Base-by-base conservation (phyloP, 2,797 vertebrate species). In the Hozukius guyotensis region DNA sequence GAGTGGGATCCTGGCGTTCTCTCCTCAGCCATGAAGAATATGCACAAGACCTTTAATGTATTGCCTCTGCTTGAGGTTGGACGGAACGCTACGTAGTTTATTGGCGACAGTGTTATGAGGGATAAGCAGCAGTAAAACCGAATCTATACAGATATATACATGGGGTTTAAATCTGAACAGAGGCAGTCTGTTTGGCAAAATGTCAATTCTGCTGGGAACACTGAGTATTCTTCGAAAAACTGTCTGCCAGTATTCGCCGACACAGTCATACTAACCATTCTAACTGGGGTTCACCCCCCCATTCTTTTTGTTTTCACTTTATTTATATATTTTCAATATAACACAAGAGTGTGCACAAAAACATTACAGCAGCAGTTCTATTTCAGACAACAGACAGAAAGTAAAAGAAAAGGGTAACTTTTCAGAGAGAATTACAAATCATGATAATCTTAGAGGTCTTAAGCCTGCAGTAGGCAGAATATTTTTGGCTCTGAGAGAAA, bases 11-110 rank as follows among this genome's bases (percentile, higher is more conserved):
- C 56, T 31, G 67, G 14, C 22, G 6, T 64, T 78, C 53, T 80
- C 70, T 68, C 31, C 13, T 75, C 75, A 77, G 24, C 77, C 85
- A 61, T 70, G 38, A 71, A 85, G 46, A 80, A 81, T 82, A 89
- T 82, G 81, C 81, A 86, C 56, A 82, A 81, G n/a, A 85, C 49
- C 62, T 83, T 25, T 84, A 76, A 91, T 89, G 56, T 75, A 80
- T 53, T 36, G 70, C 5, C 16, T 32, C 56, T 81, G 82, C 25
- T 29, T 65, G 63, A 71, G 27, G 83, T 29, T 32, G 72, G 85
- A 82, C 61, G 55, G 63, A 78, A 70, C 34, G 27, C 53, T 49
- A 79, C 14, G 63, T 62, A 16, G 38, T 78, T 90, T 81, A 88
- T 89, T 42, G 69, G 57, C 67, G 66, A 36, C 42, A 60, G 11